Percentiles rank a stretch among this genome's conserved stretches.
Evolutionary conservation across 37 sponge, comb jelly and placozoan genomes (phyloP).

Genomic region (Eunapius fragilis): DNA sequence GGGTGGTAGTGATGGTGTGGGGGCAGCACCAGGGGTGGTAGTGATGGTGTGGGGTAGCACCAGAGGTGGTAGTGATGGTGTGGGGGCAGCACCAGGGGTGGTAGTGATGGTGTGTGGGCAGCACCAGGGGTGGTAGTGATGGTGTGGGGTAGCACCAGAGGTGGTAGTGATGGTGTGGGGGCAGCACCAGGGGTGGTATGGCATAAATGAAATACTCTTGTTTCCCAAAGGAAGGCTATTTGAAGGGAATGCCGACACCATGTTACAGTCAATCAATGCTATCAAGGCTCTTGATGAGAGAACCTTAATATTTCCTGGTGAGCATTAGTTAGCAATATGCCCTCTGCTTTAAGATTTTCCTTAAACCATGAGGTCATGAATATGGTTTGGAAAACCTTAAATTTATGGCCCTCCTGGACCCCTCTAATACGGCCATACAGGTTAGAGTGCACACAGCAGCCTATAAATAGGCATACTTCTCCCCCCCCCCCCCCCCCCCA

Average conservation of each 20-base stretch:
- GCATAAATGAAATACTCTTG: background rate
- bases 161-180: no score
- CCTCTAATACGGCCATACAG: slow-evolving; percentile 40
- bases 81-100: no score
- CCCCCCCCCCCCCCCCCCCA: no score
- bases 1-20: no score
- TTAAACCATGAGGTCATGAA: slow-evolving; percentile 61
- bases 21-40: no score
- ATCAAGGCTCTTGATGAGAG: slow-evolving; percentile 14
- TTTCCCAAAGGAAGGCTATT: slow-evolving; percentile 59
- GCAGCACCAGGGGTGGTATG: no score
- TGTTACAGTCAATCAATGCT: slow-evolving; percentile 52
- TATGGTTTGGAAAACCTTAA: slow-evolving; percentile 55
- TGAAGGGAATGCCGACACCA: slow-evolving; percentile 52
- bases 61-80: no score
- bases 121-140: no score
- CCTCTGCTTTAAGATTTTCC: background rate
- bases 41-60: no score
- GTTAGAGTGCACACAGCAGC: background rate
- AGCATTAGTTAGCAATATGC: background rate
- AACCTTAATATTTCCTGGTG: slow-evolving; percentile 72
- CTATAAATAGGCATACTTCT: background rate
- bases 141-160: no score
- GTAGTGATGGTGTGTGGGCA: no score
- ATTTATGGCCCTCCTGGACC: slow-evolving; percentile 40